phyloP scores from a whole-genome alignment of 2,888 invertebrate species.

The Drosophila kuntzei region DNA sequence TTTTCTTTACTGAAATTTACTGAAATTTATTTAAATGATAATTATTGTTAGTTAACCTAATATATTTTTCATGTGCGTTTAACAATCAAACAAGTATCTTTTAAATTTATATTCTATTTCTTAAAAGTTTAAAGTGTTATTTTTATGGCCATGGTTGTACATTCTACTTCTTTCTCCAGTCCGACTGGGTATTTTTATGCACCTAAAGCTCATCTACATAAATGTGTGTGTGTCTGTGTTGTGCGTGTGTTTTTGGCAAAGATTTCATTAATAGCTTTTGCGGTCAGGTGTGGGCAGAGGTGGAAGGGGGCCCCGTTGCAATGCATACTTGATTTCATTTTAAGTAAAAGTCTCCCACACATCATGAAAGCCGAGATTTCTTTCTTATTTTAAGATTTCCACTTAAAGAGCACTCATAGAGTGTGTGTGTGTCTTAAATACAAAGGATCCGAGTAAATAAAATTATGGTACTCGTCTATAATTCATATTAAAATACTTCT shows the following conservation, averaged over 20 bases:
- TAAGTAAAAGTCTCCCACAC: constrained; percentile 44
- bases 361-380: neutral
- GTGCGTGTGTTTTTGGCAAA: constrained; percentile 68
- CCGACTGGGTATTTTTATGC: constrained; percentile 5
- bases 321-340: constrained; percentile 56
- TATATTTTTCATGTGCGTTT: too few relatives aligned
- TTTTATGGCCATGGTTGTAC: too few relatives aligned
- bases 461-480: neutral
- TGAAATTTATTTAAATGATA: too few relatives aligned
- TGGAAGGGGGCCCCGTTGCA: constrained; percentile 1
- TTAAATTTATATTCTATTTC: too few relatives aligned
- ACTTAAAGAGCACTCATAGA: neutral
- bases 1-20: too few relatives aligned
- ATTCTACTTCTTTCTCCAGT: neutral
- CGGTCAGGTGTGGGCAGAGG: constrained; percentile 43
- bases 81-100: too few relatives aligned
- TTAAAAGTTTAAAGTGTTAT: too few relatives aligned
- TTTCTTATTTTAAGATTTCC: neutral
- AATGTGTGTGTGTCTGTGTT: constrained; percentile 24
- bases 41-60: too few relatives aligned
- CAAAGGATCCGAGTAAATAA: neutral
- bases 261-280: constrained; percentile 75
- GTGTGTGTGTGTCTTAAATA: constrained; percentile 3
- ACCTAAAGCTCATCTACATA: constrained; percentile 4
- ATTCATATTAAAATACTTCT: constrained; percentile 9